These are phyloP conservation scores for Arizona elegans DNA, from an alignment of 2,113 vertebrate genomes.

Conservation along the genomic window DNA sequence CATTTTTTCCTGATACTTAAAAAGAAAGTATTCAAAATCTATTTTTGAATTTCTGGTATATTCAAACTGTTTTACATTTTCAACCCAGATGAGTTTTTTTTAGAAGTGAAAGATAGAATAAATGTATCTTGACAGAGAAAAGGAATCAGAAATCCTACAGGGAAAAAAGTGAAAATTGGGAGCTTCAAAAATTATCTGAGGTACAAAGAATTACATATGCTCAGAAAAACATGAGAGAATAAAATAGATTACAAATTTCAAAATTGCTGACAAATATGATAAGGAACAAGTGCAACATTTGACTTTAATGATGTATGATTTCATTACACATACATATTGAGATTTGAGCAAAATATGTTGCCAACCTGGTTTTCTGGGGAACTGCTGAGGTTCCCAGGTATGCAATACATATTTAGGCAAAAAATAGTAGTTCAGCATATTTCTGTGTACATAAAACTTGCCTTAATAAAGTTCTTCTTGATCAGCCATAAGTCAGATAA, in stretches of 20 bases:
- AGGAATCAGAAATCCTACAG: slow-evolving; percentile 39
- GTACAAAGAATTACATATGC: neutral
- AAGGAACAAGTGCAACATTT: neutral
- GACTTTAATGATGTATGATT: neutral
- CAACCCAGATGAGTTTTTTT: slow-evolving; percentile 52
- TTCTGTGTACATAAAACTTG: neutral
- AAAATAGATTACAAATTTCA: neutral
- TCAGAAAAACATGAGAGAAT: slow-evolving; percentile 24
- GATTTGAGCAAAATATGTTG: neutral
- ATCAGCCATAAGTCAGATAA: neutral
- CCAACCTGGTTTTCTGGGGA: neutral
- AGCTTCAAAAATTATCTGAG: slow-evolving; percentile 38
- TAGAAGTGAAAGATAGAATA: slow-evolving; percentile 56
- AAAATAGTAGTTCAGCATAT: neutral
- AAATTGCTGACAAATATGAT: neutral
- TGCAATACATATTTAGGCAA: neutral
- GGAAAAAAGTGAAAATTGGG: slow-evolving; percentile 47
- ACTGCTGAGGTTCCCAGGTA: neutral
- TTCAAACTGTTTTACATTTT: slow-evolving; percentile 27
- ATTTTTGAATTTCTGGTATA: slow-evolving; percentile 45
- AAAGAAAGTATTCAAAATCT: slow-evolving; percentile 50
- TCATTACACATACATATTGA: neutral
- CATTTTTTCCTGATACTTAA: slow-evolving; percentile 33
- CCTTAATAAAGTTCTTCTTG: neutral
- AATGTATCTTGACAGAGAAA: slow-evolving; percentile 18